Percentiles rank a stretch among this genome's conserved stretches.
phyloP scores from a whole-genome alignment of 2,888 invertebrate species.

The Tenthredo distinguenda region DNA sequence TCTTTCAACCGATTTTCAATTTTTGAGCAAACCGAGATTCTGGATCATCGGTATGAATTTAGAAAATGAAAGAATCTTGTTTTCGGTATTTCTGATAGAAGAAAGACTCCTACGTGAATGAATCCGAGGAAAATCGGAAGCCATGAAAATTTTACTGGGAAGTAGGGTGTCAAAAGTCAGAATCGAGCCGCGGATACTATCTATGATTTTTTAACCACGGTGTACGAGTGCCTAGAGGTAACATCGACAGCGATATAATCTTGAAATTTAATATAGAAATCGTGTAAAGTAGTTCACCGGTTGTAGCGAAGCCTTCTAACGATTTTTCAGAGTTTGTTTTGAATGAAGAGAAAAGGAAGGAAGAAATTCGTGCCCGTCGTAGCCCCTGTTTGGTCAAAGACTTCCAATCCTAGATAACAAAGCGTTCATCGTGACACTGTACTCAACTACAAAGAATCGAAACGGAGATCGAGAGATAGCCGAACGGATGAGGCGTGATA shows the following conservation, averaged over 20 bases:
- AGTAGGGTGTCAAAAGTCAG: background rate
- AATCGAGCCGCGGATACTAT: background rate
- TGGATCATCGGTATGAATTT: background rate
- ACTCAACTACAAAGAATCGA: background rate
- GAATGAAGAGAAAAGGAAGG: background rate
- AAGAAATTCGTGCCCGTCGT: background rate
- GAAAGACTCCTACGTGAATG: background rate
- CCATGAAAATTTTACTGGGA: background rate
- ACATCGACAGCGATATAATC: background rate
- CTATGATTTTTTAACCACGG: background rate
- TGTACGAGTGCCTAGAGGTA: background rate
- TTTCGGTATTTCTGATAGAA: background rate
- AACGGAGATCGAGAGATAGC: slow-evolving; percentile 21
- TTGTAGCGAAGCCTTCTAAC: slow-evolving; percentile 8
- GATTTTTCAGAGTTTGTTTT: background rate
- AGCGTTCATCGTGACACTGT: background rate
- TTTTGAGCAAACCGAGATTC: background rate
- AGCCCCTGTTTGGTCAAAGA: background rate
- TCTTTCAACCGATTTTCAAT: background rate
- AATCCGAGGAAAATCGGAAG: background rate
- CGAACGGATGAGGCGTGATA: slow-evolving; percentile 33
- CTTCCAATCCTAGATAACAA: background rate
- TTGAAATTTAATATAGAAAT: slow-evolving; percentile 32
- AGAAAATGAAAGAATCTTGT: no score
- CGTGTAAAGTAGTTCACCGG: slow-evolving; percentile 22